These are phyloP conservation scores for Steinernema hermaphroditum DNA, from an alignment of 2,888 invertebrate genomes.

Conservation along the genomic window DNA sequence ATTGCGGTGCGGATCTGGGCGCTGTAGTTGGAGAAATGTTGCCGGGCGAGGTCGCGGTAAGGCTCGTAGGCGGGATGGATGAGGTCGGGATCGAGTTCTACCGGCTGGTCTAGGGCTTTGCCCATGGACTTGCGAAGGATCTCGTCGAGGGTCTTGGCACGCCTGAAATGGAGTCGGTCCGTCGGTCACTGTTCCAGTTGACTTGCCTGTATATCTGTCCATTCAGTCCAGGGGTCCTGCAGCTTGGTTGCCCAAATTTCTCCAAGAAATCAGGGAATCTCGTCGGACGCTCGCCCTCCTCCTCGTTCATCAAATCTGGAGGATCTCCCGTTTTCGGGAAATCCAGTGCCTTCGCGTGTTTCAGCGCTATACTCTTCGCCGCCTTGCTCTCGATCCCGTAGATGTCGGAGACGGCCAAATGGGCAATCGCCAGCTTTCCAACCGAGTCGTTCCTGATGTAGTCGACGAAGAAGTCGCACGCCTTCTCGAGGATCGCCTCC, in stretches of 20 bases:
- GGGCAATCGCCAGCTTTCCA: constrained; percentile 52
- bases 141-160: constrained; percentile 32
- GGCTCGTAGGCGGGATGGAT: constrained; percentile 14
- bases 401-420: constrained; percentile 53
- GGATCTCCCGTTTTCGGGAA: constrained; percentile 66
- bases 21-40: constrained; percentile 9
- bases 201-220: constrained; percentile 48
- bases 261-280: constrained; percentile 32
- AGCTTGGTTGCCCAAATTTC: constrained; percentile 42
- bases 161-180: background rate
- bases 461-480: constrained; percentile 53
- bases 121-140: constrained; percentile 8
- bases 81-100: constrained; percentile 33
- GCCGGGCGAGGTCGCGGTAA: constrained; percentile 22
- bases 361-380: constrained; percentile 53
- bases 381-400: constrained; percentile 42
- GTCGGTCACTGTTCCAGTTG: background rate
- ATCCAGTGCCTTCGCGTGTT: constrained; percentile 65
- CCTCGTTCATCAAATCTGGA: constrained; percentile 39
- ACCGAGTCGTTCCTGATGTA: constrained; percentile 58
- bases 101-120: background rate
- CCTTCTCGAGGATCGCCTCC: background rate
- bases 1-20: constrained; percentile 27
- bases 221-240: constrained; percentile 45
- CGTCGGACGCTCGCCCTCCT: constrained; percentile 38